Percentiles rank a stretch among this genome's conserved stretches.
phyloP scores from a whole-genome alignment of 2,113 vertebrate species.

The Canis aureus region DNA sequence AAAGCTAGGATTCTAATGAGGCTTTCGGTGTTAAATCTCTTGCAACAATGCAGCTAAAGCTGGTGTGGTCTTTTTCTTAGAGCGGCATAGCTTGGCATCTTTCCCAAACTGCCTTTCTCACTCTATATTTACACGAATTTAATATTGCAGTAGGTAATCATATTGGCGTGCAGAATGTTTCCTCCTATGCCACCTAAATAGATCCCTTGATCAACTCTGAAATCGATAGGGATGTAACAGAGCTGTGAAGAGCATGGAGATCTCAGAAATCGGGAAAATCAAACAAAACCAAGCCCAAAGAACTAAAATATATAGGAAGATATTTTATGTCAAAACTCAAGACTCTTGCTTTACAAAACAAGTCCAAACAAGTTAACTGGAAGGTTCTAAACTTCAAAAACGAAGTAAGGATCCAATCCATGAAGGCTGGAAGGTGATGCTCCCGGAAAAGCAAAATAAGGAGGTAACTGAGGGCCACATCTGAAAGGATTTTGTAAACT shows the following conservation, averaged over 20 bases:
- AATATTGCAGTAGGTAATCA: not conserved
- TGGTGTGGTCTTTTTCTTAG: not conserved
- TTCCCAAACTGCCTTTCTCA: constrained; percentile 31
- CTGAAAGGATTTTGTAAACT: constrained; percentile 31
- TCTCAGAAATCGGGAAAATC: constrained; percentile 8
- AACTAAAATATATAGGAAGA: not conserved
- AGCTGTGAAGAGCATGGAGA: not conserved
- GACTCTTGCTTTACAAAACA: not conserved
- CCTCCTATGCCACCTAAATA: not conserved
- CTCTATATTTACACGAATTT: not conserved
- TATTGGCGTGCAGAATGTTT: not conserved
- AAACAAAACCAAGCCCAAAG: constrained; percentile 44
- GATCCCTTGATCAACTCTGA: not conserved
- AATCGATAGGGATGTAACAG: not conserved
- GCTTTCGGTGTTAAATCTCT: not conserved
- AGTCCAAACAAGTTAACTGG: constrained; percentile 11
- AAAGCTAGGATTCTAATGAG: constrained; percentile 13
- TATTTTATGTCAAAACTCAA: constrained; percentile 25
- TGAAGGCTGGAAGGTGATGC: not conserved
- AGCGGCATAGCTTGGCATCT: not conserved
- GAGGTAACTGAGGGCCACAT: not conserved
- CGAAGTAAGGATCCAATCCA: constrained; percentile 6
- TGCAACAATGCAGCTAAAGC: not conserved
- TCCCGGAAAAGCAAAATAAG: constrained; percentile 54
- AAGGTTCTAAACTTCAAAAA: constrained; percentile 33